These are phyloP conservation scores for Laterallus jamaicensis DNA, from an alignment of 2,113 vertebrate genomes.

Conservation along the genomic window DNA sequence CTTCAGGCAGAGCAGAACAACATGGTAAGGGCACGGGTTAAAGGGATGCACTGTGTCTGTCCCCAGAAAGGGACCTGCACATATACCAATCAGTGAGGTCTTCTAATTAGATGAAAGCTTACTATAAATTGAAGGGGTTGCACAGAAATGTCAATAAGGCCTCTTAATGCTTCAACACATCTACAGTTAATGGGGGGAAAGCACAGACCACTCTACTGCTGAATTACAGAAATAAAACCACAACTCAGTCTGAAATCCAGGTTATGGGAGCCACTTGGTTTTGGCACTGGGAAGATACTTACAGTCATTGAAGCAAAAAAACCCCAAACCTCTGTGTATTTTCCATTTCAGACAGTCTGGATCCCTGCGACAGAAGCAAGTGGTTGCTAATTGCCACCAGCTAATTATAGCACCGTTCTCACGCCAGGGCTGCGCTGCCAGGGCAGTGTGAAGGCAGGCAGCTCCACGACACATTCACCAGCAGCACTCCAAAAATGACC, in stretches of 20 bases:
- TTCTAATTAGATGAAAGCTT: background rate
- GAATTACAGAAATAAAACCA: background rate
- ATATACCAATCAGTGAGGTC: background rate
- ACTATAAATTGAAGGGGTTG: background rate
- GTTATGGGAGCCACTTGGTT: background rate
- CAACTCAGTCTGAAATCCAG: background rate
- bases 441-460: conserved; percentile 35
- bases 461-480: conserved; percentile 52
- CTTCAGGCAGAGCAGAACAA: background rate
- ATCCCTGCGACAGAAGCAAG: background rate
- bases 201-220: background rate
- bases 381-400: conserved; percentile 5
- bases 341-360: background rate
- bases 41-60: background rate
- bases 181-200: background rate
- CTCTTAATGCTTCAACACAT: background rate
- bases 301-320: background rate
- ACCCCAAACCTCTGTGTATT: background rate
- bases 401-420: conserved; percentile 65
- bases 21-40: background rate
- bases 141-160: background rate
- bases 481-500: conserved; percentile 46
- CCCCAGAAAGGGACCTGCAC: background rate
- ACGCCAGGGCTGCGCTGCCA: background rate
- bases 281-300: background rate